Evolutionary conservation across 1,140 invertebrate species (phyloP).

Genomic region (Drosophila insularis): DNA sequence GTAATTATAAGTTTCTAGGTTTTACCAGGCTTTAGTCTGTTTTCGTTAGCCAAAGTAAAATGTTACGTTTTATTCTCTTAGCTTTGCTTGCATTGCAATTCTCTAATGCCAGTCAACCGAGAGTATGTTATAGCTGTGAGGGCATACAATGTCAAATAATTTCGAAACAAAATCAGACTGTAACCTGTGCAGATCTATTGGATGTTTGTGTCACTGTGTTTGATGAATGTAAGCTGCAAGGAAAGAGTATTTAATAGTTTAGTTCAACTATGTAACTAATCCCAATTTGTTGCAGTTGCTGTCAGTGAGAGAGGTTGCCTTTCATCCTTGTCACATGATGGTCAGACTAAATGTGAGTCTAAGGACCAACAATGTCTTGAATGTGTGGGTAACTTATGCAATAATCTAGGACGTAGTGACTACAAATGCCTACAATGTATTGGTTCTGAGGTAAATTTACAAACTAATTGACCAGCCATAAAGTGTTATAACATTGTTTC

Average conservation of each 20-base stretch:
- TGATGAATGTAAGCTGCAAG: slow-evolving; percentile 59
- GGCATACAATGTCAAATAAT: slow-evolving; percentile 70
- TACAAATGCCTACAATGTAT: slow-evolving; percentile 68
- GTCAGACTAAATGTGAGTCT: slow-evolving; percentile 38
- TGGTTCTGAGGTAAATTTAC: slow-evolving; percentile 48
- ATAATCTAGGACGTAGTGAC: slow-evolving; percentile 64
- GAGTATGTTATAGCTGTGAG: slow-evolving; percentile 64
- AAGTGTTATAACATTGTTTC: no score
- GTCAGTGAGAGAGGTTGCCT: slow-evolving; percentile 69
- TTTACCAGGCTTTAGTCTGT: slow-evolving; percentile 5
- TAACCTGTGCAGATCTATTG: slow-evolving; percentile 54
- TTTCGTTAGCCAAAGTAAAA: slow-evolving; percentile 31
- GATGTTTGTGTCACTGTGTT: slow-evolving; percentile 75
- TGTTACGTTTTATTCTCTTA: slow-evolving; percentile 9
- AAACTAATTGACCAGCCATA: background rate
- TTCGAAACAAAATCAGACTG: slow-evolving; percentile 44
- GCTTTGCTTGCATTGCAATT: slow-evolving; percentile 16
- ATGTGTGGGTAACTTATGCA: slow-evolving; percentile 67
- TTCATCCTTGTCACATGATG: slow-evolving; percentile 44
- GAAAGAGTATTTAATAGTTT: background rate
- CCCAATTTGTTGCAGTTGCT: slow-evolving; percentile 40
- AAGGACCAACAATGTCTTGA: slow-evolving; percentile 54
- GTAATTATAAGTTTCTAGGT: background rate
- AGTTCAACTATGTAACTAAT: background rate
- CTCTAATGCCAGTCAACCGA: slow-evolving; percentile 26